Percentiles rank a stretch among this genome's conserved stretches.
Conservation (phyloP, 1,140 invertebrate genomes). For the Trichonephila clavata region DNA sequence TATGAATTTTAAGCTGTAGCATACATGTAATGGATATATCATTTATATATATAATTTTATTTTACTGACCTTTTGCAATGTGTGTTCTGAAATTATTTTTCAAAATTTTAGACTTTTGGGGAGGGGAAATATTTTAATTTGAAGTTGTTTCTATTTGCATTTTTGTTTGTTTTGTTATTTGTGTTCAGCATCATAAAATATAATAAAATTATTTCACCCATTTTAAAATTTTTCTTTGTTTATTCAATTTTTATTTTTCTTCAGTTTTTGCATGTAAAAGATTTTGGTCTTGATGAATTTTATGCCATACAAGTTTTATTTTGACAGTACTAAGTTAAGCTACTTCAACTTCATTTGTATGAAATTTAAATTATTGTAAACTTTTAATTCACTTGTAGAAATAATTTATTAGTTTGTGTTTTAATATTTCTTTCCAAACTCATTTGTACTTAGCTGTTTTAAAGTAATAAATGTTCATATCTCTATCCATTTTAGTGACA, state of each 20-base stretch:
- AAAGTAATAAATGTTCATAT: background rate
- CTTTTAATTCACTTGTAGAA: too few species aligned
- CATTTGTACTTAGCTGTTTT: background rate
- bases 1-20: background rate
- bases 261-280: background rate
- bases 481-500: background rate
- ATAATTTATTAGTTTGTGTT: background rate
- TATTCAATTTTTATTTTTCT: background rate
- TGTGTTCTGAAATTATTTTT: background rate
- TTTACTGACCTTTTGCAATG: background rate
- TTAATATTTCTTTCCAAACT: background rate
- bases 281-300: background rate
- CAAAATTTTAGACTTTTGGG: background rate
- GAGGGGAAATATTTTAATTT: background rate
- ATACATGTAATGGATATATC: background rate
- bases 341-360: background rate
- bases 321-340: background rate
- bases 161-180: background rate
- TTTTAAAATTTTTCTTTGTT: background rate
- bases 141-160: background rate
- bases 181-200: too few species aligned
- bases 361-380: background rate
- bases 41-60: background rate
- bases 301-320: background rate
- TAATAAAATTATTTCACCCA: background rate